Conservation (phyloP, 92 coral and sea anemone genomes). For the Paragorgia papillata region DNA sequence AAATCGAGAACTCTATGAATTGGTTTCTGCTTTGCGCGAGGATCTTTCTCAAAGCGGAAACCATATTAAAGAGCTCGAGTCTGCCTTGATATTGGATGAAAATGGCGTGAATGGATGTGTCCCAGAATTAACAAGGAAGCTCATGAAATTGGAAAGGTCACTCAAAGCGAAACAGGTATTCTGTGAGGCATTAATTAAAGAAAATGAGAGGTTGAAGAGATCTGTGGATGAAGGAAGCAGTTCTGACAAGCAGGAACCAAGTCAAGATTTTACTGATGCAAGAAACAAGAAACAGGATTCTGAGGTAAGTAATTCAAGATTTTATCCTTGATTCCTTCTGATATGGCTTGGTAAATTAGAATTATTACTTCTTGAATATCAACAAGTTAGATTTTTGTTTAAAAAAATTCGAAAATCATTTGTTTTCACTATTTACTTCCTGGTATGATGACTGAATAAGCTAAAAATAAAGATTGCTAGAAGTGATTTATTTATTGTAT, state of each 20-base stretch:
- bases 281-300: background rate
- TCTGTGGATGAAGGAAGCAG: background rate
- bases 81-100: background rate
- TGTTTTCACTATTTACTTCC: too few species aligned
- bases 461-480: too few species aligned
- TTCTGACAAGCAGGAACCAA: background rate
- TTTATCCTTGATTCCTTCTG: background rate
- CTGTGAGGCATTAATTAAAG: slow-evolving; percentile 73
- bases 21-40: too few species aligned
- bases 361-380: too few species aligned
- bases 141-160: slow-evolving; percentile 58
- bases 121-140: slow-evolving; percentile 54
- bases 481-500: too few species aligned
- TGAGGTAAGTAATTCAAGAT: background rate
- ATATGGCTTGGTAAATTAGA: too few species aligned
- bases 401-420: too few species aligned
- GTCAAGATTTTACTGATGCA: background rate
- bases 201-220: slow-evolving; percentile 52
- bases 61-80: slow-evolving; percentile 7
- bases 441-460: too few species aligned
- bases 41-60: slow-evolving; percentile 4
- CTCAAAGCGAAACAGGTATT: slow-evolving; percentile 84
- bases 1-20: too few species aligned
- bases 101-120: slow-evolving; percentile 54
- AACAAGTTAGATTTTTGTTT: too few species aligned